Evolutionary conservation across 2,113 vertebrate genomes (phyloP).

Genomic region (Saimiri boliviensis): DNA sequence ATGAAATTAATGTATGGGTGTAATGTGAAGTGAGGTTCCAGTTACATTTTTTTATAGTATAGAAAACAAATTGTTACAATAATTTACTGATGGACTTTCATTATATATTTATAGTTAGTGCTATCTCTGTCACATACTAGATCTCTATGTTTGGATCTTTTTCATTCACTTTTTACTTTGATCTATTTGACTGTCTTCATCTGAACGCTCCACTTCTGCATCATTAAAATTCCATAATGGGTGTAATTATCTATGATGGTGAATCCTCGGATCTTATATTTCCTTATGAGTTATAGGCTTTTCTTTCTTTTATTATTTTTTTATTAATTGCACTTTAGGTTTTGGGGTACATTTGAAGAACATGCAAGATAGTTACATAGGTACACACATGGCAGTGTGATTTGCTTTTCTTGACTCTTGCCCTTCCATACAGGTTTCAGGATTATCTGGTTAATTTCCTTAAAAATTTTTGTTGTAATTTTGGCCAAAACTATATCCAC

Average conservation of each 20-base stretch:
- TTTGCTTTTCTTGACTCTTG: neutral
- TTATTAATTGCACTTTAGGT: too few relatives aligned
- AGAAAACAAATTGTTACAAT: neutral
- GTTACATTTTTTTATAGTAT: neutral
- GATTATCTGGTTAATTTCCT: neutral
- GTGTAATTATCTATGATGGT: neutral
- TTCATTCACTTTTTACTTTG: neutral
- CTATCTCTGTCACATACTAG: neutral
- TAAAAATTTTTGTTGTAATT: conserved; percentile 9
- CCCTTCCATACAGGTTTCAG: neutral
- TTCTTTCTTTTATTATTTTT: too few relatives aligned
- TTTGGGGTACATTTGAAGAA: too few relatives aligned
- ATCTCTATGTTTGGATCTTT: neutral
- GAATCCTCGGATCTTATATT: neutral
- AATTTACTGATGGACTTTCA: neutral
- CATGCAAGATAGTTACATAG: too few relatives aligned
- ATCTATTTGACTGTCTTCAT: neutral
- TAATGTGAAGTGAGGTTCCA: neutral
- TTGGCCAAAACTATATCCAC: neutral
- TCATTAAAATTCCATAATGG: neutral
- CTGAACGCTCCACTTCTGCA: neutral
- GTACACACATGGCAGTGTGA: too few relatives aligned
- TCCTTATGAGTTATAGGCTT: neutral
- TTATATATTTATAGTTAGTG: neutral
- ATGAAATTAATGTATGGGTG: neutral